Evolutionary conservation across 2,888 invertebrate genomes (phyloP), one percentile per base, ranked within the genome.

Genomic region (Nemotelus nigrinus): DNA sequence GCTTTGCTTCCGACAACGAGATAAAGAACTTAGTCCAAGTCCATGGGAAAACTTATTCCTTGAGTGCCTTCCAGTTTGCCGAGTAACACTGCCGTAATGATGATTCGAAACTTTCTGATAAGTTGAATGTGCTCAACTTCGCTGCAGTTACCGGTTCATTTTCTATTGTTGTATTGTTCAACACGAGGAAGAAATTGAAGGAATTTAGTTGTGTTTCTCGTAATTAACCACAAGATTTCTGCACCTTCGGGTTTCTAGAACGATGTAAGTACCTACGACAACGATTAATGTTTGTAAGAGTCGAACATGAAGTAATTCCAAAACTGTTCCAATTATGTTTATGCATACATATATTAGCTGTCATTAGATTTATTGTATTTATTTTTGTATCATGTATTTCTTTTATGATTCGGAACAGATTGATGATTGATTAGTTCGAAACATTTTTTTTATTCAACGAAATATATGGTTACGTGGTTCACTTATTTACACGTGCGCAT

Each of bases 201-300:
- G 58, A 72, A 47, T 58, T 60, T 72, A 45, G 72, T 58, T 60
- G 47, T 70, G 63, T 74, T 70, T 43, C 55, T 74, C 72, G 74
- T 60, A 74, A 74, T 74, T 74, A 74, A 60, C 74, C 74, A 60
- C 74, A 74, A 63, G 74, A 60, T 60, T 74, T 60, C 48, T 60
- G 41, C n/a, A 48, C 74, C 72, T 53, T 53, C 55, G 44, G 70
- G 70, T 55, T 70, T 70, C 70, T 55, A 25, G 47, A 70, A 70
- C 70, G 41, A 43, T 53, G 63, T 25, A 25, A 25, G 25, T 25
- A 25, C 25, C 25, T 25, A 25, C 25, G 25, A 25, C 25, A 25
- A 25, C 25, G 25, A 25, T 25, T 25, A 25, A 25, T 25, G 25
- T 25, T 25, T 25, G 0, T 25, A 25, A 25, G 25, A 25, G 25